Percentiles rank a stretch among this genome's conserved stretches.
These are phyloP conservation scores for Prinia subflava DNA, from an alignment of 2,113 vertebrate species.

Conservation along the genomic window DNA sequence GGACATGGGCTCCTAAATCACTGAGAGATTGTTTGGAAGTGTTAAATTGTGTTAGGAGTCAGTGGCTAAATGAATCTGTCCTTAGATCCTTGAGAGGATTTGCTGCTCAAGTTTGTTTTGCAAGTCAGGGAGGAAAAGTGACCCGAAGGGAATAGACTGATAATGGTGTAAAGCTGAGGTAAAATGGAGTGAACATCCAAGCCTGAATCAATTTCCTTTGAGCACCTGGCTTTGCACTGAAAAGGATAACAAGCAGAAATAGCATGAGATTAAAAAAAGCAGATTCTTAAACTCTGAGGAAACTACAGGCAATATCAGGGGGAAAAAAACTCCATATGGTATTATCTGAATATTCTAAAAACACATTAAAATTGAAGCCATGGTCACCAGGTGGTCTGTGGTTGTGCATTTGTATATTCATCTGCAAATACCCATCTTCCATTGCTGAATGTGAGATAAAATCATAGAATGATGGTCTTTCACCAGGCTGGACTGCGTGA, in stretches of 20 bases:
- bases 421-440: not conserved
- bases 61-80: not conserved
- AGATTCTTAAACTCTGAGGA: not conserved
- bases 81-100: not conserved
- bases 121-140: not conserved
- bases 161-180: not conserved
- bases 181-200: not conserved
- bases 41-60: not conserved
- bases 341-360: not conserved
- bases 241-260: not conserved
- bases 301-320: not conserved
- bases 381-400: not conserved
- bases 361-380: not conserved
- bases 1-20: not conserved
- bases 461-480: not conserved
- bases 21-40: not conserved
- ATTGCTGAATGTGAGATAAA: not conserved
- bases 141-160: not conserved
- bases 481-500: rapidly evolving
- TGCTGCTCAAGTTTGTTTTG: not conserved
- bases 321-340: rapidly evolving
- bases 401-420: not conserved
- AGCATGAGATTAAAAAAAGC: not conserved
- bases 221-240: not conserved
- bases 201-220: not conserved